Base-by-base conservation (phyloP, 1,140 invertebrate species). In the Aphelinus atriplicis region DNA sequence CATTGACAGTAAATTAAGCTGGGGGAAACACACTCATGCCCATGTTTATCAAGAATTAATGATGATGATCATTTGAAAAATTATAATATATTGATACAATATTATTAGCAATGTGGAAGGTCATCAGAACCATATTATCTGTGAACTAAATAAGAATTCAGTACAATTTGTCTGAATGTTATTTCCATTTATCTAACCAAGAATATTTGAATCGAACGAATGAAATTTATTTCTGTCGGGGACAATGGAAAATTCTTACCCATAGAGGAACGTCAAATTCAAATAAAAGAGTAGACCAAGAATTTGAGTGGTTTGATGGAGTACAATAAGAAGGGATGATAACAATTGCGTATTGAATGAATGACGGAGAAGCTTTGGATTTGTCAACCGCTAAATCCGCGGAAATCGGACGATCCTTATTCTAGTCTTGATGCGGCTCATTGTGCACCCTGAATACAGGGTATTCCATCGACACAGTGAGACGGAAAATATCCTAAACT, bases 401-500 rank as follows among this genome's bases (percentile, higher is more conserved):
- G 53, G 43, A 71, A 71, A 72, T 64, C 55, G 26, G 55, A 53
- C 62, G 51, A 72, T 72, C 53, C 62, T 65, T 65, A 65, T 65
- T 72, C 71, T 57, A 65, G 53, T 53, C 61, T 64, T 64, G 5
- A 51, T 65, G 53, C 71, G 60, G 50, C 51, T 71, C 69, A 71
- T 71, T 64, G 56, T 73, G 43, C 50, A 7, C n/a, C 5, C 26
- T 66, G 48, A 51, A 58, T 66, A 7, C 50, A 43, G 7, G 1
- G 60, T 55, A 55, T 53, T 55, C 7, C 9, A 46, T 6, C 56
- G 65, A 26, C 48, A 55, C 72, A 62, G 46, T 46, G 46, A 75
- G 45, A 65, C 68, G 73, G 64, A 76, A 76, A 76, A 72, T 72
- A 76, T 76, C 57, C 75, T 71, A 71, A 76, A 73, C 78, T 83